Conservation (phyloP, 1,140 invertebrate species). For the Megathymus violae region DNA sequence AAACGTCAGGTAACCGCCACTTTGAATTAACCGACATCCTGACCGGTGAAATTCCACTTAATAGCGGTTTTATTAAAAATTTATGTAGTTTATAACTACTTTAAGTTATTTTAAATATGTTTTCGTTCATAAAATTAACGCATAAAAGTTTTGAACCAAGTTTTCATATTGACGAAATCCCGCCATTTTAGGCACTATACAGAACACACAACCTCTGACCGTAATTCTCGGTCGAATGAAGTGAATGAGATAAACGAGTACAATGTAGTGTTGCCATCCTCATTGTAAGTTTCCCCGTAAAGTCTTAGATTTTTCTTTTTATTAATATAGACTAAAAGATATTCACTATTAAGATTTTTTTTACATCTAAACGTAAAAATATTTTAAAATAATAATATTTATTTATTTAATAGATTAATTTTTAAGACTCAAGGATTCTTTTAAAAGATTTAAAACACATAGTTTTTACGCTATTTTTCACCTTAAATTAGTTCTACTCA, state of each 20-base stretch:
- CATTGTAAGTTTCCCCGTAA: conserved; percentile 8
- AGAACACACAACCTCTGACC: conserved; percentile 41
- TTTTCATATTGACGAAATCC: conserved; percentile 74
- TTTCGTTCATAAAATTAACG: conserved; percentile 51
- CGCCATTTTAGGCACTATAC: conserved; percentile 59
- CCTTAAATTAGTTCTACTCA: no score
- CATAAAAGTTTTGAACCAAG: conserved; percentile 73
- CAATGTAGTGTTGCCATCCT: conserved; percentile 41
- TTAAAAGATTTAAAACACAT: no score
- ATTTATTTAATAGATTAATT: no score
- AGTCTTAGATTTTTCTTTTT: background rate
- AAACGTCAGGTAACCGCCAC: conserved; percentile 83
- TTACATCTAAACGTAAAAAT: no score
- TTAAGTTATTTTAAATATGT: conserved; percentile 40
- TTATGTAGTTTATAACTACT: conserved; percentile 40
- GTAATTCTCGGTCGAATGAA: conserved; percentile 67
- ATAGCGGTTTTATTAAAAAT: conserved; percentile 42
- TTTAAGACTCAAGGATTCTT: no score
- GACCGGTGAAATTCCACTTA: conserved; percentile 69
- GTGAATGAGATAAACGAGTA: conserved; percentile 34
- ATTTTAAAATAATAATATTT: no score
- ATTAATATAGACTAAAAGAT: no score
- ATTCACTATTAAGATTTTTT: no score
- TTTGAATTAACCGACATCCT: conserved; percentile 83
- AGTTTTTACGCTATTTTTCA: no score